Evolutionary conservation across 2,888 invertebrate species (phyloP), one percentile per base, ranked within the genome.

Genomic region (Cryptocheilus praepositus): DNA sequence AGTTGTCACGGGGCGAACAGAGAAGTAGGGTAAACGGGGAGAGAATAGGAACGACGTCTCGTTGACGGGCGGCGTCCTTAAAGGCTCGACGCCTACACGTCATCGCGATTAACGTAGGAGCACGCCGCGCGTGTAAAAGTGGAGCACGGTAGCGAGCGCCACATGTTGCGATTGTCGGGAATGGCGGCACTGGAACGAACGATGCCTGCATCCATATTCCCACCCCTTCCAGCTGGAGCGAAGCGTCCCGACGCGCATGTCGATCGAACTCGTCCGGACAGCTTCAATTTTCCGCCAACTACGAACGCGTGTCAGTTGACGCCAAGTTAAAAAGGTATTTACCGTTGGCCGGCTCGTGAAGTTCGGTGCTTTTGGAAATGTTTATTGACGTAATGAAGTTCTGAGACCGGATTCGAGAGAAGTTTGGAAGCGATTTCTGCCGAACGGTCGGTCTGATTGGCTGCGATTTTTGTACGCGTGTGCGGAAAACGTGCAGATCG

Each of bases 21-120:
- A 52, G 52, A 52, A 19, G 19, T 16, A 52, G 18, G 21, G 52
- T 52, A 52, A 21, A 52, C 7, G 21, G 22, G 22, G 22, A 21
- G 53, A 15, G 25, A 53, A 21, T 15, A 15, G 25, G 53, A 15
- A 21, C 2, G 19, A 21, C 7, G 53, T 16, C 19, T 21, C 53
- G 53, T 46, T 55, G 62, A 63, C 62, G 62, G 62, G 53, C 52
- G 36, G 36, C 49, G 49, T 49, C 49, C 36, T 36, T 36, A 36
- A 36, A 36, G 36, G 36, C 36, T n/a, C 44, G 57, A 67, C 67
- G 62, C 67, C 67, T 28, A 67, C 67, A 57, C 43, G 55, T 51
- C 53, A 22, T 16, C 22, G n/a, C 8, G 49, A 49, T 49, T 49
- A 49, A 49, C 49, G 49, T 49, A 49, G 16, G n/a, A 49, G 49